A percentile compares a stretch with the other conserved stretches of the same genome.
Evolutionary conservation across 2,797 vertebrate species (phyloP).

Genomic region (Sebastolobus alascanus): DNA sequence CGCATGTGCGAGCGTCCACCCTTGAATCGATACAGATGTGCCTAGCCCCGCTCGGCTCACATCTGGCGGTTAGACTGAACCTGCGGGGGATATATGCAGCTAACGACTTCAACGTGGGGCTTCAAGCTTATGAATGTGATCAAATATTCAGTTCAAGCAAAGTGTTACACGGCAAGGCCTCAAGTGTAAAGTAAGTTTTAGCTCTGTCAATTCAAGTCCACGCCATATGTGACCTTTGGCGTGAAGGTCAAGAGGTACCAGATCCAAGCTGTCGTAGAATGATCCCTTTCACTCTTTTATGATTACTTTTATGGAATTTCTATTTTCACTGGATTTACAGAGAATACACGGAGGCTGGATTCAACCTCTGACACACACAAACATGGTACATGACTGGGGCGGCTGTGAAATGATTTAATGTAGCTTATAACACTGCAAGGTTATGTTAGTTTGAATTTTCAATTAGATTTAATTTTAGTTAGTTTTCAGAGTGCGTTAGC

Average conservation of each 20-base stretch:
- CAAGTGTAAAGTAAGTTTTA: conserved; percentile 73
- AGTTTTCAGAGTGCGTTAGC: too few relatives aligned
- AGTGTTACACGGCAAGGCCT: conserved; percentile 66
- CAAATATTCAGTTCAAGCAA: conserved; percentile 71
- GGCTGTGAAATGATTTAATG: neutral
- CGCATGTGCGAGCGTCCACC: conserved; percentile 2
- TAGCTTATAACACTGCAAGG: neutral
- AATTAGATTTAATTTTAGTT: too few relatives aligned
- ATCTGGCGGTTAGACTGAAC: conserved; percentile 66
- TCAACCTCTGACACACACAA: conserved; percentile 14
- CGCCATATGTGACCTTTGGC: conserved; percentile 75
- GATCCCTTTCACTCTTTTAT: conserved; percentile 58
- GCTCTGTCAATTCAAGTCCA: conserved; percentile 62
- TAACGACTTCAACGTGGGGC: conserved; percentile 73
- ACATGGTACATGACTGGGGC: neutral
- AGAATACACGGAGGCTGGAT: conserved; percentile 14
- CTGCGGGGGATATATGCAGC: conserved; percentile 65
- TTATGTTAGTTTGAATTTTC: too few relatives aligned
- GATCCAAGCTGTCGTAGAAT: conserved; percentile 46
- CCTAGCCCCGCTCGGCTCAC: conserved; percentile 35
- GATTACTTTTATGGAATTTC: conserved; percentile 49
- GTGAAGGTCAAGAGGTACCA: conserved; percentile 71
- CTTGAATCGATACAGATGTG: conserved; percentile 73
- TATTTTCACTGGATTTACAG: conserved; percentile 49
- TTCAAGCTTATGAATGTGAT: conserved; percentile 68